Evolutionary conservation across 2,888 invertebrate genomes (phyloP), one percentile per base, ranked within the genome.

Genomic region (Andrena camellia): DNA sequence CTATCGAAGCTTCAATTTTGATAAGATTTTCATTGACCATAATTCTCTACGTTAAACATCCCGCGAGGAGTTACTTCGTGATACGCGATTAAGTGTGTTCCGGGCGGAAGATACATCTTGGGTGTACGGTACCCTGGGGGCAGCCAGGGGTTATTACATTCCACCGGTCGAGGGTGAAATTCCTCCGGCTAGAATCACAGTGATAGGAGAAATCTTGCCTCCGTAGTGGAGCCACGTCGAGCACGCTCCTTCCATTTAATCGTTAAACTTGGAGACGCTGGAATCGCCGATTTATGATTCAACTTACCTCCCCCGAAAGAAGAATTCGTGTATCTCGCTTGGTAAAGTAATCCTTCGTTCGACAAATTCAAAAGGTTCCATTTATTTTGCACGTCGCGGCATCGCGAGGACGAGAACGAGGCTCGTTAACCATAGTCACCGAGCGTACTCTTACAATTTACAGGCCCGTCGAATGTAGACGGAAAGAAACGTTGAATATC

Each of bases 11-110:
- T 6, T 29, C n/a, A 13, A 13, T 60, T 64, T n/a, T 35, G 48
- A 67, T 70, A 60, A 50, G 52, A 35, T 35, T 79, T 59, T 33
- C 31, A 62, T 54, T 20, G 60, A 29, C 8, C 23, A 31, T 67
- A 74, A 73, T 66, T 79, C 60, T 20, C 42, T 5, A 57, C 54
- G 57, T 79, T 69, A 75, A 79, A 75, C 71, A 59, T 64, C 67
- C 67, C 35, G 10, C 67, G 8, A 63, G 70, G 29, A 70, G 17
- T 70, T 66, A 71, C 57, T 17, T 50, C 13, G 74, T 68, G 62
- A 79, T 67, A 75, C 71, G 57, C 67, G 69, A 75, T 82, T 75
- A 79, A 63, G 31, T 7, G 59, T 35, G 72, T 33, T 80, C 63
- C 33, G 48, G 29, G 35, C 50, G 26, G 60, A 54, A 74, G 35